phyloP scores from a whole-genome alignment of 1,140 invertebrate genomes.

The Platorchestia sp. region DNA sequence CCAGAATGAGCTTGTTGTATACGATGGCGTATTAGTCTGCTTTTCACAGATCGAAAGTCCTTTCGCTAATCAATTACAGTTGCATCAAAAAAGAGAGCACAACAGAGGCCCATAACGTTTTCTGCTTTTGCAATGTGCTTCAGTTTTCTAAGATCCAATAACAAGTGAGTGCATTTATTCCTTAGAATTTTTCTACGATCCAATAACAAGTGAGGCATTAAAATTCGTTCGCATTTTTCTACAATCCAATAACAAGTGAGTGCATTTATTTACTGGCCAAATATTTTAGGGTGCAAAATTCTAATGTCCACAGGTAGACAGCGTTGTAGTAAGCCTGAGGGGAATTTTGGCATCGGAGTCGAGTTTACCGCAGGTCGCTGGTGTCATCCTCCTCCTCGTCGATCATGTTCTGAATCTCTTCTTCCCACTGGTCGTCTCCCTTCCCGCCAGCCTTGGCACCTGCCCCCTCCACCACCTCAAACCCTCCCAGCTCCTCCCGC shows the following conservation, averaged over 20 bases:
- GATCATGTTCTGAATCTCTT: conserved; percentile 41
- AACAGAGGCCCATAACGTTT: not conserved
- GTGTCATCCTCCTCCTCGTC: conserved; percentile 26
- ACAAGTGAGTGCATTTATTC: not conserved
- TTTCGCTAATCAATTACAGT: not conserved
- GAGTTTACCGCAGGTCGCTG: conserved; percentile 22
- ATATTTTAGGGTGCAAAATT: not conserved
- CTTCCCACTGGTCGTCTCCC: conserved; percentile 49
- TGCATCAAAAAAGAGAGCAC: not conserved
- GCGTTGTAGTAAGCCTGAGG: not conserved
- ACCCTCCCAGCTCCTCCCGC: conserved; percentile 27
- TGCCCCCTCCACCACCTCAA: conserved; percentile 20
- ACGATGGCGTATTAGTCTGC: not conserved
- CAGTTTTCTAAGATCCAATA: not conserved
- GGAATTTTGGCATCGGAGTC: not conserved
- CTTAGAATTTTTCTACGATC: too few species aligned
- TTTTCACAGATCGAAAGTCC: not conserved
- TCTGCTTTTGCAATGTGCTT: not conserved
- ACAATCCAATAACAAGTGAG: not conserved
- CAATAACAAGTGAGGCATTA: too few species aligned
- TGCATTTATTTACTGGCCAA: not conserved
- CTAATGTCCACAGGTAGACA: not conserved
- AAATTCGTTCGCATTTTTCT: not conserved
- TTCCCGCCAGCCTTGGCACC: not conserved
- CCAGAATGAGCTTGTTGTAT: not conserved